Conservation (phyloP, 2,113 vertebrate species). For the Hylia prasina region DNA sequence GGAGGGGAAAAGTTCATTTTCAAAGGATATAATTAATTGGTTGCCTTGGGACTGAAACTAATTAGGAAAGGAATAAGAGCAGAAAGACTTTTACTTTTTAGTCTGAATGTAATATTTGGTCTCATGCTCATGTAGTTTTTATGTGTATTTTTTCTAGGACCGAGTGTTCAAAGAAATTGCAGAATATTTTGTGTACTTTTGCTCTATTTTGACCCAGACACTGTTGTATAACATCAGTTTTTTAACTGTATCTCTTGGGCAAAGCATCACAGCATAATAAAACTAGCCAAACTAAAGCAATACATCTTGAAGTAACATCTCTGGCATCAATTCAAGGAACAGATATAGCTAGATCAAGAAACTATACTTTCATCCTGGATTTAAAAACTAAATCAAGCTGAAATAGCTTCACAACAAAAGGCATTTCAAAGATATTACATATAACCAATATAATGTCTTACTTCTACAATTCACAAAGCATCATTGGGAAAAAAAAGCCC, state of each 20-base stretch:
- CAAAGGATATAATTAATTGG: constrained; percentile 8
- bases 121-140: background rate
- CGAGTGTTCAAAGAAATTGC: background rate
- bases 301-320: background rate
- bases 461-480: background rate
- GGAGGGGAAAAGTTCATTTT: constrained; percentile 13
- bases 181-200: background rate
- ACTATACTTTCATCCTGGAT: background rate
- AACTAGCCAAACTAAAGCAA: constrained; percentile 4
- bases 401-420: background rate
- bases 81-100: background rate
- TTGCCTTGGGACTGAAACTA: constrained; percentile 6
- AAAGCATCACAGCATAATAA: background rate
- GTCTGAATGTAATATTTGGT: background rate
- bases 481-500: background rate
- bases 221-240: background rate
- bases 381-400: constrained; percentile 2
- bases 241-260: background rate
- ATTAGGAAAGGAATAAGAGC: background rate
- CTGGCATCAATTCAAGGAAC: background rate
- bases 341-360: background rate
- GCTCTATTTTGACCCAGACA: background rate
- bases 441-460: background rate
- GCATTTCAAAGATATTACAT: background rate
- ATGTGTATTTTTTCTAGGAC: background rate